phyloP scores from a whole-genome alignment of 2,797 vertebrate genomes.

The Acanthurus lineatus region DNA sequence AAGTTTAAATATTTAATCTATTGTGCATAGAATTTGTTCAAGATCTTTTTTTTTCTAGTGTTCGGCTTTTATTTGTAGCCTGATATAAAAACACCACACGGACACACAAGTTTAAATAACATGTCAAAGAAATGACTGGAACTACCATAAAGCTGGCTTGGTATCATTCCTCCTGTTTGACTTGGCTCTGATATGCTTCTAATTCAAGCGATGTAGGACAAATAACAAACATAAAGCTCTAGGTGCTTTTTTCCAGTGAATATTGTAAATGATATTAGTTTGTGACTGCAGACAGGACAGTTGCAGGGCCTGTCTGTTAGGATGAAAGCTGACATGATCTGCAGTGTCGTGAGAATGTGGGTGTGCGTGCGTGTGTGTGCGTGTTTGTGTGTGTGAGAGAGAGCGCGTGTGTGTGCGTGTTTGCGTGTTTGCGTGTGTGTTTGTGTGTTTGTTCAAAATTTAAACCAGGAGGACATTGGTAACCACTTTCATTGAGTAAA shows the following conservation, averaged over 20 bases:
- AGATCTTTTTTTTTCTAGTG: not conserved
- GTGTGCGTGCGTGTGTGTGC: slow-evolving; percentile 10
- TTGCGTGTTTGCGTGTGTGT: too few relatives aligned
- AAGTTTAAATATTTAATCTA: not conserved
- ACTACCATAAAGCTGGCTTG: not conserved
- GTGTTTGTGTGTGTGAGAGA: not conserved
- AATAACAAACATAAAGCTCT: not conserved
- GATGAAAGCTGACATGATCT: slow-evolving; percentile 5
- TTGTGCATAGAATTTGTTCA: too few relatives aligned
- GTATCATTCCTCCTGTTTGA: not conserved
- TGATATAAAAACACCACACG: not conserved
- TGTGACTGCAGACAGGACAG: slow-evolving; percentile 6
- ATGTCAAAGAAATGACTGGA: too few relatives aligned
- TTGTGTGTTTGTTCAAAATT: too few relatives aligned
- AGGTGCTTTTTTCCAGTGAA: not conserved
- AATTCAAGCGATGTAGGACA: not conserved
- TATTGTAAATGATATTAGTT: not conserved
- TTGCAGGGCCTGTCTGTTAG: slow-evolving; percentile 4
- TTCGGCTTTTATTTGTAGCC: not conserved
- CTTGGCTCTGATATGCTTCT: not conserved
- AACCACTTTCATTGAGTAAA: not conserved
- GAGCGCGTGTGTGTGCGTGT: too few relatives aligned
- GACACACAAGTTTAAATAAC: not conserved
- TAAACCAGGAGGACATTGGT: too few relatives aligned
- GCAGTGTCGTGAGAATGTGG: slow-evolving; percentile 13